Base-by-base conservation (phyloP, 2,888 invertebrate species). In the Actias luna region DNA sequence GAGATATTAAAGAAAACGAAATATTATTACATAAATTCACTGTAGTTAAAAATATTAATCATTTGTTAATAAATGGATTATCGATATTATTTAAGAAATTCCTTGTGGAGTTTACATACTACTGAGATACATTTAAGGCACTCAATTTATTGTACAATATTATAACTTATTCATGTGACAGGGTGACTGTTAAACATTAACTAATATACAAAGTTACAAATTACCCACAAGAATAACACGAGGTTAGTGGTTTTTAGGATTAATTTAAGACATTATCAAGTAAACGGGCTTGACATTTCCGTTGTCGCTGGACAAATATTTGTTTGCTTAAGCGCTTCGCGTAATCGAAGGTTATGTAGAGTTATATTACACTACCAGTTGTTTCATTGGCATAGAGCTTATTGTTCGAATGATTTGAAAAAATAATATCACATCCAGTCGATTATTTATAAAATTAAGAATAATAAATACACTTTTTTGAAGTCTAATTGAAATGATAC, bases 221-320 rank as follows among this genome's bases (percentile, higher is more conserved):
- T 52, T 52, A 29, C 29, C 35, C n/a, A 50, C 22, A 58, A 58
- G 36, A 60, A 65, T 29, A 55, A 29, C n/a, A 55, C 29, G 29
- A 55, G 55, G 29, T 29, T 55, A 29, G 27, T 55, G n/a, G 16
- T 55, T 55, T 29, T 27, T 25, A 61, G 67, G 79, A 77, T 79
- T 79, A 76, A 66, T 69, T 72, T 62, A 55, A 62, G 70, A 75
- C 76, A 69, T 65, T 79, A 78, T 79, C 79, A 72, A 69, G 70
- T 67, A 71, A 69, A 31, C 58, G 62, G 63, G 68, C 72, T 65
- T 70, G 78, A 78, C 73, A 74, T 75, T 78, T 80, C 79, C 79
- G 78, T 67, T 71, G 67, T 64, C 63, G 12, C 39, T 52, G 62
- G 62, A 65, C 70, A 70, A 75, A 76, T 67, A 70, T 74, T 73